Percentiles rank a stretch among this genome's conserved stretches.
Evolutionary conservation across 2,797 vertebrate species (phyloP).

Genomic region (Halcyon chelicuti): DNA sequence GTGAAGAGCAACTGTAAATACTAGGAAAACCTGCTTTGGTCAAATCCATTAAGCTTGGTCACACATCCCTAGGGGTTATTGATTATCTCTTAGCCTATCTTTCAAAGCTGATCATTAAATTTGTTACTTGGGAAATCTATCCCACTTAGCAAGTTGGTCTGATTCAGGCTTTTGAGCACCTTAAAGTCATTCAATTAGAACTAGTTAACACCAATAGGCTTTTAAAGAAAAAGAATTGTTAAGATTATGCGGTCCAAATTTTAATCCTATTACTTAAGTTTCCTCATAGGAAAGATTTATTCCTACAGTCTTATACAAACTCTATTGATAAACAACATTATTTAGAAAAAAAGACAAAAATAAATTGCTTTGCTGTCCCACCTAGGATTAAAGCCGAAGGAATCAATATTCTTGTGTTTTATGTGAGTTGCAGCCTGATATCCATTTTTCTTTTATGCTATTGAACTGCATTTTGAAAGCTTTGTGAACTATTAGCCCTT

Average conservation of each 20-base stretch:
- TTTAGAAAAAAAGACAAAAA: constrained; percentile 18
- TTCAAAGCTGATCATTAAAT: constrained; percentile 36
- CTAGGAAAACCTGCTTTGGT: neutral
- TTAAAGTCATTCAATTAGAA: constrained; percentile 13
- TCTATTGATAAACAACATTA: constrained; percentile 17
- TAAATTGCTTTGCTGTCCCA: neutral
- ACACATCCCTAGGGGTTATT: constrained; percentile 6
- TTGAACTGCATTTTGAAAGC: neutral
- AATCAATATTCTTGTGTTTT: constrained; percentile 19
- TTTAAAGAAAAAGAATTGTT: neutral
- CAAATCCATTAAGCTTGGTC: constrained; percentile 22
- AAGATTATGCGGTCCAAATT: neutral
- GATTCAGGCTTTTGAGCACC: neutral
- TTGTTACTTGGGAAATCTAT: neutral
- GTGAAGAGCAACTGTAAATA: neutral
- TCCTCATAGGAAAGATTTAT: neutral
- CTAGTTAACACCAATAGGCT: constrained; percentile 2
- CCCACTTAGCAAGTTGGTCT: neutral
- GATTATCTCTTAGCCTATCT: constrained; percentile 35
- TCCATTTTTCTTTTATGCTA: neutral
- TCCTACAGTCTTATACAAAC: neutral
- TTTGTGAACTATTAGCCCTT: neutral
- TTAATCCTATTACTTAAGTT: constrained; percentile 14
- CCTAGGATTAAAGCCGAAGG: neutral
- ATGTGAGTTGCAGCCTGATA: neutral